These are phyloP conservation scores for Trissonchulus latispiculum DNA, from an alignment of 2,888 invertebrate species.

Conservation along the genomic window DNA sequence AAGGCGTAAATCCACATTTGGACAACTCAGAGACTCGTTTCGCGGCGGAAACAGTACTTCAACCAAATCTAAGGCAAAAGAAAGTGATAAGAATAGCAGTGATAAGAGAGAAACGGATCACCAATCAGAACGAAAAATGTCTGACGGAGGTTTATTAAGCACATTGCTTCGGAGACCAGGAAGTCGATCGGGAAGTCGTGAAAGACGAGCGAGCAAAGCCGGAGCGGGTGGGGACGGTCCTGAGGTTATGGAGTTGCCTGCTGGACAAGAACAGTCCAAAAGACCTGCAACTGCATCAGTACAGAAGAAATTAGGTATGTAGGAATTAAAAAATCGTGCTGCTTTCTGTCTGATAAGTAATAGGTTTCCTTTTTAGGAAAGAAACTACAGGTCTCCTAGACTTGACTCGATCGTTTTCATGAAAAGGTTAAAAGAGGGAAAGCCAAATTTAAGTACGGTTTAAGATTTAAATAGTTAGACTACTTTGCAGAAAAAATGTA, in stretches of 20 bases:
- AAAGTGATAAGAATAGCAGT: background rate
- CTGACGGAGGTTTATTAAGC: background rate
- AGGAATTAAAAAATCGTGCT: too few relatives aligned
- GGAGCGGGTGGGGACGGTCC: background rate
- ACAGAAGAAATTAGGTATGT: background rate
- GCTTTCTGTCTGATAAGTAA: too few relatives aligned
- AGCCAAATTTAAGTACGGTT: too few relatives aligned
- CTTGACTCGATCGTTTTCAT: too few relatives aligned
- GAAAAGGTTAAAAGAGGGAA: too few relatives aligned
- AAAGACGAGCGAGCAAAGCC: background rate
- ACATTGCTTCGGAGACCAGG: constrained; percentile 17
- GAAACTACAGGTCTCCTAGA: too few relatives aligned
- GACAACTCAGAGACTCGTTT: background rate
- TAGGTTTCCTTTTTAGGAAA: too few relatives aligned
- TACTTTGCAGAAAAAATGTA: too few relatives aligned
- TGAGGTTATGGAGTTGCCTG: background rate
- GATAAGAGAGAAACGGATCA: constrained; percentile 7
- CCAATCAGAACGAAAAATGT: constrained; percentile 10
- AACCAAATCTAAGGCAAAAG: background rate
- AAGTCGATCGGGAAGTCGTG: constrained; percentile 19
- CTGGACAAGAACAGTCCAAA: background rate
- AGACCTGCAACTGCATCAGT: background rate
- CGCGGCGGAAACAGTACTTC: background rate
- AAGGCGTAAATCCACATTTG: background rate
- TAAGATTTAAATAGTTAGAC: too few relatives aligned